Base-by-base conservation (phyloP, 2,888 invertebrate genomes). In the Chrysotoxum bicinctum region DNA sequence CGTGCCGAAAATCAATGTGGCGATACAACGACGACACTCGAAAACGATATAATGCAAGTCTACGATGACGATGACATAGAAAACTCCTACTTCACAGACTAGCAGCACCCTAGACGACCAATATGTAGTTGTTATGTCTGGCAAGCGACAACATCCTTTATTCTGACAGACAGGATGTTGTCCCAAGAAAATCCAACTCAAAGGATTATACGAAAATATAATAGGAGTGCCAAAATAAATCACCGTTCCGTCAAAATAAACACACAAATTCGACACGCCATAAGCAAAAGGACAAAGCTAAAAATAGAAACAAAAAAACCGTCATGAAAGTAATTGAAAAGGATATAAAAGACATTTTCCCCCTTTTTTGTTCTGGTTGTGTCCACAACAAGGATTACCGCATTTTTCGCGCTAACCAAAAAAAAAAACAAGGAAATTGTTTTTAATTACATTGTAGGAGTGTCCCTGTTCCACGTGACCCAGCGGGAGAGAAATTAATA, bases 401-500 rank as follows among this genome's bases (percentile, higher is more conserved):
- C 58, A 48, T 45, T 43, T 62, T 23, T 66, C 66, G 52, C 54
- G 23, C 32, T 50, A 30, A 30, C 54, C 35, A 21, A 14, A n/a
- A 26, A 30, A 21, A 26, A 58, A 58, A 80, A 66, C 37, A 43
- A 43, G 52, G 70, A 84, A 75, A 81, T 68, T 72, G 62, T 76
- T 81, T 85, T 73, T 81, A 85, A 81, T 85, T 81, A 85, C 68
- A 66, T 23, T 50, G 35, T 35, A 48, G 58, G 64, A 62, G 77
- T 68, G 35, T 70, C 54, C 35, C 21, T 37, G 58, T 10, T 16
- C 3, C 2, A 23, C 40, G 21, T 50, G 66, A 50, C 30, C 35
- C 70, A 73, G 81, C 73, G 30, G 73, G 85, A 50, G 72, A 48
- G 62, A 69, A 69, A 80, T 77, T 85, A 80, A 85, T 85, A 58